A percentile compares a stretch with the other conserved stretches of the same genome.
Conservation (phyloP, 2,888 invertebrate genomes). For the Harpalus rubripes region DNA sequence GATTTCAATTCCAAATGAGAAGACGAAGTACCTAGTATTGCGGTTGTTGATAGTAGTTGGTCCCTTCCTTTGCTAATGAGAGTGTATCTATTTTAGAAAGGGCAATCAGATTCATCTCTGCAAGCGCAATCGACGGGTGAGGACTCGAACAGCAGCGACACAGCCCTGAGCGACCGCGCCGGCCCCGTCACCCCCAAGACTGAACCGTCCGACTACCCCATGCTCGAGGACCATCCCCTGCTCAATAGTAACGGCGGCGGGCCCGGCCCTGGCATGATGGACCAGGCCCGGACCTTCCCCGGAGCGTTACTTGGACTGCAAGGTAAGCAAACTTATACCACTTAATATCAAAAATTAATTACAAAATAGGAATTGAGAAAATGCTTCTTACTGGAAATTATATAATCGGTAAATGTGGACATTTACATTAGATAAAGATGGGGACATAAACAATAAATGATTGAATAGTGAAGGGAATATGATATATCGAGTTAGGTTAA, state of each 20-base stretch:
- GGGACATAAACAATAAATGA: too few species aligned
- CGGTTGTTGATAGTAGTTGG: not conserved
- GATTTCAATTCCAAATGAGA: too few species aligned
- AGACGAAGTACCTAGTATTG: not conserved
- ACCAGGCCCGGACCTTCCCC: slow-evolving; percentile 86
- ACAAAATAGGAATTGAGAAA: not conserved
- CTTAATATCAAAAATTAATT: not conserved
- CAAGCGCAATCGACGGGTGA: slow-evolving; percentile 88
- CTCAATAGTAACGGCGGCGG: slow-evolving; percentile 81
- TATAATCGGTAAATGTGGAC: too few species aligned
- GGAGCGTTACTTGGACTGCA: slow-evolving; percentile 89
- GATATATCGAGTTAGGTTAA: too few species aligned
- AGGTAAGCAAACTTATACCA: slow-evolving; percentile 78
- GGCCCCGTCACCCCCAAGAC: slow-evolving; percentile 85
- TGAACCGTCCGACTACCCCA: slow-evolving; percentile 85
- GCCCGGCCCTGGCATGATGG: slow-evolving; percentile 80
- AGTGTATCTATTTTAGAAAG: slow-evolving; percentile 73
- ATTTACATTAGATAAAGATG: too few species aligned
- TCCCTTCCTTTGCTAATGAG: not conserved
- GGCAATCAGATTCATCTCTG: slow-evolving; percentile 81
- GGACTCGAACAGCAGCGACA: slow-evolving; percentile 91
- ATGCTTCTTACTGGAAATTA: not conserved
- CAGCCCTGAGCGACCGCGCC: slow-evolving; percentile 86
- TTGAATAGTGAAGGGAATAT: too few species aligned
- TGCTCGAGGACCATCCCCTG: slow-evolving; percentile 82